Percentiles rank a stretch among this genome's conserved stretches.
Evolutionary conservation across 2,888 invertebrate species (phyloP).

Genomic region (Mactromeris polynyma): DNA sequence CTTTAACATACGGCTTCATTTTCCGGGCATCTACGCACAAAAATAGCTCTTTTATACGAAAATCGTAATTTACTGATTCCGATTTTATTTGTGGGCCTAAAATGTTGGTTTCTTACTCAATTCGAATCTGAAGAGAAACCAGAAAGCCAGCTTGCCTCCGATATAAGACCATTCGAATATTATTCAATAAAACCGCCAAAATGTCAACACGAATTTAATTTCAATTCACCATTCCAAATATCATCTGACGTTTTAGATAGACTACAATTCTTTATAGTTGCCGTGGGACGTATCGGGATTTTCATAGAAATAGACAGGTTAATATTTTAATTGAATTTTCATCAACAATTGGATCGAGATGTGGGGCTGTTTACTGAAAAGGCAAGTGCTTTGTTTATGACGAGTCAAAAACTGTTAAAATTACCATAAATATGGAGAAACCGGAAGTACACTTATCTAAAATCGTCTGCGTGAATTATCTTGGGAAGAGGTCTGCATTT

Average conservation of each 20-base stretch:
- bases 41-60: no score
- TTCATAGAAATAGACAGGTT: not conserved
- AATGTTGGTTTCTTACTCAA: no score
- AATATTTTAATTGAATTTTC: not conserved
- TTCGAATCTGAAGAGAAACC: not conserved
- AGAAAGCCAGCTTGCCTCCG: not conserved
- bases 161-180: not conserved
- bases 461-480: not conserved
- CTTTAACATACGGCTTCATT: no score
- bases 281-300: not conserved
- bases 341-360: not conserved
- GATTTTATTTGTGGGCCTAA: no score
- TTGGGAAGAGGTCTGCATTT: not conserved
- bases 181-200: not conserved
- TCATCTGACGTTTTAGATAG: not conserved
- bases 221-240: not conserved
- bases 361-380: not conserved
- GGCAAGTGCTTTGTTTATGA: not conserved
- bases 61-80: no score
- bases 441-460: not conserved
- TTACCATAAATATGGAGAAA: not conserved
- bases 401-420: not conserved
- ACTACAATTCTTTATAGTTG: not conserved
- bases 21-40: no score
- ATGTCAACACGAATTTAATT: not conserved